Conservation (phyloP, 2,113 vertebrate genomes). For the Chauna torquata region DNA sequence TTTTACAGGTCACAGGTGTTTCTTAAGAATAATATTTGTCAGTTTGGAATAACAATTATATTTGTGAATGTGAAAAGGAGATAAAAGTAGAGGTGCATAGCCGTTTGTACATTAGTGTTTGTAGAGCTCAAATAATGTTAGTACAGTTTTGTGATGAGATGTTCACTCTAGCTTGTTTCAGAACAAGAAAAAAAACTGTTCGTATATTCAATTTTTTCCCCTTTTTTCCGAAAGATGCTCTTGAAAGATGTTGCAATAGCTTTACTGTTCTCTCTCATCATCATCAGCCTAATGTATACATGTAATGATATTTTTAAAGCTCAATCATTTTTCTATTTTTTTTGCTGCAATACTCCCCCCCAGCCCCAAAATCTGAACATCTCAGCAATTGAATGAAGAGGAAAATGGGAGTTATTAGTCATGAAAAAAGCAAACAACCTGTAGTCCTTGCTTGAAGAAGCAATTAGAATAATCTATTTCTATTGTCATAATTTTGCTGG, state of each 20-base stretch:
- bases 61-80: not conserved
- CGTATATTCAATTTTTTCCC: not conserved
- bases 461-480: slow-evolving; percentile 62
- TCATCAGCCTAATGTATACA: not conserved
- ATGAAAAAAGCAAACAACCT: slow-evolving; percentile 18
- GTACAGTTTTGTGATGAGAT: not conserved
- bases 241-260: not conserved
- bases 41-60: not conserved
- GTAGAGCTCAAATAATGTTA: not conserved
- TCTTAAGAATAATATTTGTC: not conserved
- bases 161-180: not conserved
- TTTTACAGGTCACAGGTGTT: not conserved
- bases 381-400: slow-evolving; percentile 27
- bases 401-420: slow-evolving; percentile 38
- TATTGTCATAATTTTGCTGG: slow-evolving; percentile 61
- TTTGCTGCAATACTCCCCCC: not conserved
- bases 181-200: not conserved
- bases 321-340: not conserved
- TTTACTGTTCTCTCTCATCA: not conserved
- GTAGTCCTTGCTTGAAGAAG: slow-evolving; percentile 32
- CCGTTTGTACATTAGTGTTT: not conserved
- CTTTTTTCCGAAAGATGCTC: not conserved
- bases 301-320: not conserved
- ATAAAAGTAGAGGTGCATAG: not conserved
- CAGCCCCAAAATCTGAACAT: not conserved